Evolutionary conservation across 2,113 vertebrate species (phyloP), one percentile per base, ranked within the genome.

Genomic region (Anoura caudifer): DNA sequence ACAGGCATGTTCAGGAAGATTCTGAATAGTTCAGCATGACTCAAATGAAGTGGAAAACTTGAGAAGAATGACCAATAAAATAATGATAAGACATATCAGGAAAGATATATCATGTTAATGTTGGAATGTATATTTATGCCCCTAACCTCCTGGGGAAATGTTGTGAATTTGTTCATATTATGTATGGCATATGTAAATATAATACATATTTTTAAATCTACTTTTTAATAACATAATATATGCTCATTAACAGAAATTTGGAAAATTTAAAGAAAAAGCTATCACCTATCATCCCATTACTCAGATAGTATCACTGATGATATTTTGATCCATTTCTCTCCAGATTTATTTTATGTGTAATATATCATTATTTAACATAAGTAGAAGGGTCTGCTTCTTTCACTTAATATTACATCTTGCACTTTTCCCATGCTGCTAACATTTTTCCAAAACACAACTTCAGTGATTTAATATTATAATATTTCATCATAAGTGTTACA

Each of bases 181-280:
- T 70, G 36, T 26, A 52, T 5, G 12, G 52, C 14, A 20, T 12
- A 45, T n/a, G 36, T 54, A 69, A 59, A 75, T 24, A 65, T 3
- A 65, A 45, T n/a, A 22, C 1, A 24, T 41, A 47, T n/a, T 59
- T 54, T 28, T 16, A 67, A 88, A 75, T 45, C 38, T 24, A 70
- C 45, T 63, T 87, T 47, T 50, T 28, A 45, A 67, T 52, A 67
- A 96, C 89, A 41, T 38, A 83, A 67, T n/a, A 24, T 33, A 56
- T 50, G 28, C 1, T 83, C 17, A 43, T n/a, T 47, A 67, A 73
- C 33, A 41, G 70, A 77, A 22, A 54, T 52, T 79, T 94, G 36
- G 63, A 91, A 80, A 90, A 93, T 45, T 33, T 90, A 59, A 90
- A 91, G 14, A 73, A 83, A 95, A 90, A 47, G 20, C 52, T 20